phyloP scores from a whole-genome alignment of 2,888 invertebrate species.

The Cerastis leucographa region DNA sequence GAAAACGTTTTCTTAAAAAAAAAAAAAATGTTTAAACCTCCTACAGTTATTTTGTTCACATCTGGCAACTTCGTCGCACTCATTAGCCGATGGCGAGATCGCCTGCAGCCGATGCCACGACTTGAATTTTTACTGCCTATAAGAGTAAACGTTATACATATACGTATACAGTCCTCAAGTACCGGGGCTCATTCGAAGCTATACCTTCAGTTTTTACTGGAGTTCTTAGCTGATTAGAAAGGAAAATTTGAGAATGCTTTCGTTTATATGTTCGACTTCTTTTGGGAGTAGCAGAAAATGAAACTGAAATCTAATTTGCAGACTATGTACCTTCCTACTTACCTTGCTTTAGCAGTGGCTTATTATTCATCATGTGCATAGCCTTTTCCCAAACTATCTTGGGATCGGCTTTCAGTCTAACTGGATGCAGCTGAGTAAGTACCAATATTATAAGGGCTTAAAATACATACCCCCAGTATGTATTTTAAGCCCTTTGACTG shows the following conservation, averaged over 20 bases:
- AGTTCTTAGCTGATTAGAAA: constrained; percentile 35
- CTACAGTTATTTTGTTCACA: constrained; percentile 38
- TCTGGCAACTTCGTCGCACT: constrained; percentile 68
- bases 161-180: constrained; percentile 7
- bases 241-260: constrained; percentile 4
- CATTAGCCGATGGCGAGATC: constrained; percentile 85
- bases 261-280: neutral
- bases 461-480: too few species aligned
- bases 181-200: constrained; percentile 3
- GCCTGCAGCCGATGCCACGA: constrained; percentile 82
- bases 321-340: neutral
- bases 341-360: neutral
- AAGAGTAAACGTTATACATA: constrained; percentile 44
- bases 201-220: constrained; percentile 7
- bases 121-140: constrained; percentile 83
- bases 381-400: too few species aligned
- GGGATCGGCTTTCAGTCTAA: too few species aligned
- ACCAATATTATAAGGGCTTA: too few species aligned
- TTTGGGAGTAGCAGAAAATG: neutral
- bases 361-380: too few species aligned
- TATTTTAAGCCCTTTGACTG: too few species aligned
- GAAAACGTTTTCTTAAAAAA: too few species aligned
- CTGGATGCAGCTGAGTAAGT: too few species aligned
- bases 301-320: neutral
- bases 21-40: constrained; percentile 26